Base-by-base conservation (phyloP, 2,113 vertebrate genomes). In the Charadrius vociferus region DNA sequence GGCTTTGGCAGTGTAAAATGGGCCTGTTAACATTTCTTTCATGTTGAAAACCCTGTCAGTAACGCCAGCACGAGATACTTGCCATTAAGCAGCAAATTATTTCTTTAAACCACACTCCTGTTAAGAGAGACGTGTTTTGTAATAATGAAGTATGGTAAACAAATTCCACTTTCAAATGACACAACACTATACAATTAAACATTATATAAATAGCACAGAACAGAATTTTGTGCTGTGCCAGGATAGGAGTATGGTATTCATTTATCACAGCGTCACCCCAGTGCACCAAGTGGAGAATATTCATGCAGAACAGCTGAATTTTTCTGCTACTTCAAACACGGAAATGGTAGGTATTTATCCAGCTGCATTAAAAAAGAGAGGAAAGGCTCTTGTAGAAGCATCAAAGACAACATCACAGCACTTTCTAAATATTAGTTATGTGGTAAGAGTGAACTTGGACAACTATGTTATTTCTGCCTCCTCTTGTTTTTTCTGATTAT, bases 1-100 rank as follows among this genome's bases (percentile, higher is more conserved):
- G 71, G 81, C 62, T 95, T 90, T 88, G 90, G 79, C 81, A 73
- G 67, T 37, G 16, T 75, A 77, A 86, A 95, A 68, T 26, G 62
- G 73, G 66, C 58, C 66, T 58, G 66, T 81, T 58, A 75, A 72
- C 0, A 0, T 92, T 87, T 94, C 89, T 96, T 84, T 93, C 77
- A 94, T 79, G 93, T 91, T 87, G 84, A 95, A 94, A 96, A 79
- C 27, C 27, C 83, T 81, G 61, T 96, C 93, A 80, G 58, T 91
- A 85, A 85, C 66, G 81, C 78, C 71, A 84, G 55, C 77, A 70
- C 2, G 0, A 94, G 53, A 21, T 82, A 75, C 16, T 70, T 77
- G 70, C 71, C 41, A 30, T 93, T 72, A 94, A 94, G 49, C 2
- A 2, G 61, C 0, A 0, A 89, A 50, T 58, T 82, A 53, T 34